Conservation (phyloP, 2,113 vertebrate genomes). For the Procavia capensis region DNA sequence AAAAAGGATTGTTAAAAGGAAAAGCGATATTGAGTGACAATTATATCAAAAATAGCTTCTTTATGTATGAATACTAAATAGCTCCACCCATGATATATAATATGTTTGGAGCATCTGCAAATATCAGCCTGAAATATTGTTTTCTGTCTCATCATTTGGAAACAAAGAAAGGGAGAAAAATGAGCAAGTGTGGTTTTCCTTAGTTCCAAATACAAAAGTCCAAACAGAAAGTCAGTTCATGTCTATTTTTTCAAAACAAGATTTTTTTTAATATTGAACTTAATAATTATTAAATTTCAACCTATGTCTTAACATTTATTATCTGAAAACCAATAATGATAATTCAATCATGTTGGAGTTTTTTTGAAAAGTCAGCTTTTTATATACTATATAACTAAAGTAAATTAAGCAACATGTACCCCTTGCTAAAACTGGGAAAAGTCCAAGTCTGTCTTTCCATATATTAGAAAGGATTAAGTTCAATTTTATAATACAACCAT, state of each 20-base stretch:
- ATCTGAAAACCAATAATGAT: background rate
- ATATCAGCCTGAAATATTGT: background rate
- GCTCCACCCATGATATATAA: background rate
- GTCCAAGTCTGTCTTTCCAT: background rate
- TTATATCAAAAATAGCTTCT: background rate
- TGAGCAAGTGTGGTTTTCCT: background rate
- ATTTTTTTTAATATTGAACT: no score
- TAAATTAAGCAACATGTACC: background rate
- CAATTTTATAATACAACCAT: background rate
- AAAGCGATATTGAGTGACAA: background rate
- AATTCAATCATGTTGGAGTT: background rate
- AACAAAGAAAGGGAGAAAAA: background rate
- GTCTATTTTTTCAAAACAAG: background rate
- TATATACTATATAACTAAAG: background rate
- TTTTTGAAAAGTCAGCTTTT: background rate
- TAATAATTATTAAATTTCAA: background rate
- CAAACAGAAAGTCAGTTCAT: background rate
- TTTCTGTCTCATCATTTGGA: background rate
- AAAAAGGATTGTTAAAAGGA: background rate
- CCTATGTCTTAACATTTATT: background rate
- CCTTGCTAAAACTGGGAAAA: background rate
- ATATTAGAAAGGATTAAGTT: background rate
- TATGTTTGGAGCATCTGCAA: rapidly evolving
- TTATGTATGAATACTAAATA: background rate
- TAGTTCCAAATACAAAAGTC: background rate